These are phyloP conservation scores for Euborellia annulipes DNA, from an alignment of 1,140 invertebrate species.

Conservation along the genomic window DNA sequence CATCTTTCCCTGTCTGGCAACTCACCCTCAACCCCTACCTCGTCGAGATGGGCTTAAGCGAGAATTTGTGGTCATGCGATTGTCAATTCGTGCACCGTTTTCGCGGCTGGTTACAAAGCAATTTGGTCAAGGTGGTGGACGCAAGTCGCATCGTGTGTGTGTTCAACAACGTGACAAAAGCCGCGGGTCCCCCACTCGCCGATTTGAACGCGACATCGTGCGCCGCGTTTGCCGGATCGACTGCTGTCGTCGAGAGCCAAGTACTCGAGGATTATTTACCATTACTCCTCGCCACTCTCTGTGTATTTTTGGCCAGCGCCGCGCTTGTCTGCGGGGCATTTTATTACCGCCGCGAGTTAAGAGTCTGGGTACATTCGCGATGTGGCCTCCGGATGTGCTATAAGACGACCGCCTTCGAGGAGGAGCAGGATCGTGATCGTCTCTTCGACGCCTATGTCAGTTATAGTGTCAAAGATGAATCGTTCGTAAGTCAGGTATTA, in stretches of 20 bases:
- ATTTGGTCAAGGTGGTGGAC: constrained; percentile 38
- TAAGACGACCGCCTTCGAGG: constrained; percentile 46
- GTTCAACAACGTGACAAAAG: constrained; percentile 21
- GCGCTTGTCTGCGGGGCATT: constrained; percentile 54
- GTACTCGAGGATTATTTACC: constrained; percentile 64
- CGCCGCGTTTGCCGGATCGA: constrained; percentile 33
- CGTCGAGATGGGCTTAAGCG: constrained; percentile 57
- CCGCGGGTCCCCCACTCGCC: constrained; percentile 40
- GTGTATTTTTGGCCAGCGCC: constrained; percentile 49
- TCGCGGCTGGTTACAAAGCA: constrained; percentile 54
- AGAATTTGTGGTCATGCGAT: constrained; percentile 68
- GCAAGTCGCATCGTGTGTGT: constrained; percentile 20
- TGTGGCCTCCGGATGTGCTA: constrained; percentile 73
- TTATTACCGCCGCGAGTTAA: constrained; percentile 71
- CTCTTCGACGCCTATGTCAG: constrained; percentile 86
- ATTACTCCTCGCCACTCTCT: constrained; percentile 53
- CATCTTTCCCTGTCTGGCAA: constrained; percentile 58
- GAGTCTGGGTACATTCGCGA: constrained; percentile 77
- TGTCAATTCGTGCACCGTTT: constrained; percentile 65
- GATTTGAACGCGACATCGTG: constrained; percentile 51
- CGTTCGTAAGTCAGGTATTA: constrained; percentile 75
- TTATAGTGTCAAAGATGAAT: constrained; percentile 85
- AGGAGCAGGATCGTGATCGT: constrained; percentile 68
- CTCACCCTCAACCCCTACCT: constrained; percentile 58
- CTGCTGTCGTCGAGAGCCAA: constrained; percentile 42